Conservation (phyloP, 2,888 invertebrate genomes). For the Drosophila mimica region DNA sequence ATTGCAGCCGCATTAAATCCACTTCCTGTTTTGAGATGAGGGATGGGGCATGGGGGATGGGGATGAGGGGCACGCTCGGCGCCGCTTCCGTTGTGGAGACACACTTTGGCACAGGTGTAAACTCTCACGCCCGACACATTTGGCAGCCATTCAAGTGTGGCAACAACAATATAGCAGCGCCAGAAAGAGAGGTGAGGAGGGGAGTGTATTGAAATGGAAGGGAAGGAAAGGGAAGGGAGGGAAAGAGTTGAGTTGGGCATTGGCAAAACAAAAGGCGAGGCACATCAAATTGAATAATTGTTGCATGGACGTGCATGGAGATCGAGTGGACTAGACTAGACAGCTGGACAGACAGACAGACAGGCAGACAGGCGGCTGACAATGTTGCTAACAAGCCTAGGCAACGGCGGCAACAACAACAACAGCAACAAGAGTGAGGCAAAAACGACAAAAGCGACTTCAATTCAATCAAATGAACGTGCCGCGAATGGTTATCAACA, state of each 20-base stretch:
- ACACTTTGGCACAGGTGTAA: slow-evolving; percentile 65
- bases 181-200: background rate
- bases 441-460: slow-evolving; percentile 46
- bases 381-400: slow-evolving; percentile 61
- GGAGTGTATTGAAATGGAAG: background rate
- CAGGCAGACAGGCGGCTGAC: slow-evolving; percentile 16
- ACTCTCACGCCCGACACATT: slow-evolving; percentile 73
- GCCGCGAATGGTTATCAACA: slow-evolving; percentile 74
- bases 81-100: slow-evolving; percentile 52
- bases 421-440: slow-evolving; percentile 30
- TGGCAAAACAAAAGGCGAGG: slow-evolving; percentile 51
- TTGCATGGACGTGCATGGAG: slow-evolving; percentile 54
- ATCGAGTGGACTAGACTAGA: slow-evolving; percentile 20
- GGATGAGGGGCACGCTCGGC: slow-evolving; percentile 26
- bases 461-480: slow-evolving; percentile 81
- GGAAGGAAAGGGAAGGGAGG: background rate
- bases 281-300: slow-evolving; percentile 80
- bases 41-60: background rate
- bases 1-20: slow-evolving; percentile 75
- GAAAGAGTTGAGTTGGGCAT: background rate
- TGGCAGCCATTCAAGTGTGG: slow-evolving; percentile 77
- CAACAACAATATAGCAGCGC: slow-evolving; percentile 51
- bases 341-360: slow-evolving; percentile 20
- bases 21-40: slow-evolving; percentile 59
- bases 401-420: slow-evolving; percentile 13